Conservation (phyloP, 2,113 vertebrate species). For the Laticauda colubrina region DNA sequence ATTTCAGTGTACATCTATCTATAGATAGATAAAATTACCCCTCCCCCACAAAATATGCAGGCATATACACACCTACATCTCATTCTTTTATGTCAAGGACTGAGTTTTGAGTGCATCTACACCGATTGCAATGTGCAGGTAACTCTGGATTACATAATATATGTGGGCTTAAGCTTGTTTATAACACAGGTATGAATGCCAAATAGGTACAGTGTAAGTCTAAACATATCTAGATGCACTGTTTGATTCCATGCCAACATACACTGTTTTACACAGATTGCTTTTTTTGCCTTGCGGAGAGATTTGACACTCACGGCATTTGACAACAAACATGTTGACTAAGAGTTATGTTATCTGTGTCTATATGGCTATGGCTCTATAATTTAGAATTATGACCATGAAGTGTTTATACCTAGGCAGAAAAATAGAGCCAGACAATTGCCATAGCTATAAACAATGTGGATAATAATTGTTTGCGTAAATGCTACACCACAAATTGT, state of each 20-base stretch:
- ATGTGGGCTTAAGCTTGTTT: not conserved
- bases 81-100: constrained; percentile 1
- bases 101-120: not conserved
- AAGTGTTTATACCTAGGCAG: constrained; percentile 6
- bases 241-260: not conserved
- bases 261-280: not conserved
- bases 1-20: constrained; percentile 54
- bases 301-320: not conserved
- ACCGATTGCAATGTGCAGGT: not conserved
- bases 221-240: not conserved
- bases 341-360: constrained; percentile 49
- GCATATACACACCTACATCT: constrained; percentile 32
- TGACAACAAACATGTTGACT: not conserved
- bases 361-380: constrained; percentile 7
- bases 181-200: not conserved
- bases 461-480: not conserved
- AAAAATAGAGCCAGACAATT: not conserved
- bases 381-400: constrained; percentile 36
- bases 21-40: constrained; percentile 8
- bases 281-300: not conserved
- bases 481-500: constrained; percentile 7
- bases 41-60: not conserved
- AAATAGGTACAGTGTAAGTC: not conserved
- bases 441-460: not conserved
- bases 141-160: constrained; percentile 9